Conservation (phyloP, 2,797 vertebrate genomes). For the Centropyge bicolor region DNA sequence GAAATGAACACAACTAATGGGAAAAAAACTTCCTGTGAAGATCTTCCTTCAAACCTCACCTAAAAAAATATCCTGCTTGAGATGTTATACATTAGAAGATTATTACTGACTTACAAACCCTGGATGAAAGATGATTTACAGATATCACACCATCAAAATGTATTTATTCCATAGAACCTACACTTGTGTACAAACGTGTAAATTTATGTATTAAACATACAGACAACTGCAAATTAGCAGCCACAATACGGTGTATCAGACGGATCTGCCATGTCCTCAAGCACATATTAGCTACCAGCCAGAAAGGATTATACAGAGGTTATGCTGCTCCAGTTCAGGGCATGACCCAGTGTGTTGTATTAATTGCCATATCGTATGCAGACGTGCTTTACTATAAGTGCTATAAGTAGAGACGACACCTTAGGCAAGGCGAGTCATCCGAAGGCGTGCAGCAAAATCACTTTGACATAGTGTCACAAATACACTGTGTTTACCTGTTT, state of each 20-base stretch:
- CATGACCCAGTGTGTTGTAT: conserved; percentile 21
- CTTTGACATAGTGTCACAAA: not conserved
- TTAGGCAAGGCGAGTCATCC: not conserved
- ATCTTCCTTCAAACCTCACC: conserved; percentile 30
- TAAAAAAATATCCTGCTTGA: conserved; percentile 28
- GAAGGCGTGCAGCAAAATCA: not conserved
- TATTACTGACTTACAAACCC: conserved; percentile 16
- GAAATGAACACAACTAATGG: conserved; percentile 15
- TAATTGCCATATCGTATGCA: conserved; percentile 28
- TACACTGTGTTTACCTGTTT: not conserved
- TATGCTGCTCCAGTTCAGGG: conserved; percentile 4
- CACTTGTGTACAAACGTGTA: conserved; percentile 17
- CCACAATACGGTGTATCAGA: not conserved
- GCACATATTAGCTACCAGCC: not conserved
- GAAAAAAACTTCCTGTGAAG: conserved; percentile 14
- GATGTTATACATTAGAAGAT: conserved; percentile 24
- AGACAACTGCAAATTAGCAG: conserved; percentile 29
- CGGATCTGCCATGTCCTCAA: conserved; percentile 18
- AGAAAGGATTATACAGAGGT: conserved; percentile 24
- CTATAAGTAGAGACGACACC: not conserved
- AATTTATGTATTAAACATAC: conserved; percentile 32
- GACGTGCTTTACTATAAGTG: conserved; percentile 5
- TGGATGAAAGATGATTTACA: conserved; percentile 31
- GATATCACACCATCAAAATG: conserved; percentile 25
- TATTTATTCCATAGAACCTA: conserved; percentile 27